Evolutionary conservation across 2,797 vertebrate genomes (phyloP).

Genomic region (Botia kubotai): DNA sequence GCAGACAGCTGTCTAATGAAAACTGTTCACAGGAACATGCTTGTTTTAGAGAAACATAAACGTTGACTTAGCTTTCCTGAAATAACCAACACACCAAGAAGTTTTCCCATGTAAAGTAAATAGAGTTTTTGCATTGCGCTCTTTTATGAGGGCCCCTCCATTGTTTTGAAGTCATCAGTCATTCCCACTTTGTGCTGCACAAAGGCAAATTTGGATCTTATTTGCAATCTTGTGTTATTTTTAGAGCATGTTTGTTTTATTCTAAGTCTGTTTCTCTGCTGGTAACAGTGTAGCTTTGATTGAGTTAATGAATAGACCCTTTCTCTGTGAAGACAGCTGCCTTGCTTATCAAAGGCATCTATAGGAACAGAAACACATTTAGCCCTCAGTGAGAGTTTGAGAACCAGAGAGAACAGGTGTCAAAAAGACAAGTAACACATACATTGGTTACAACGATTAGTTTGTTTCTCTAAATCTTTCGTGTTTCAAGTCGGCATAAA

Average conservation of each 20-base stretch:
- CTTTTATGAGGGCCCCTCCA: background rate
- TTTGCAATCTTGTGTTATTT: background rate
- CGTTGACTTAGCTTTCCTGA: conserved; percentile 61
- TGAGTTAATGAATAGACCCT: conserved; percentile 25
- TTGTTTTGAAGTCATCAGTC: conserved; percentile 22
- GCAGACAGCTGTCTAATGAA: conserved; percentile 7
- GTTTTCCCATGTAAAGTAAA: conserved; percentile 68
- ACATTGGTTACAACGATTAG: background rate
- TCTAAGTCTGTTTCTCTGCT: conserved; percentile 48
- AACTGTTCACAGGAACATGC: background rate
- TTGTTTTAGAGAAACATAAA: conserved; percentile 71
- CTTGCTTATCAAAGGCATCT: background rate
- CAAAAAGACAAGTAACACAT: background rate
- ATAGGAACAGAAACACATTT: background rate
- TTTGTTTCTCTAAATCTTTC: background rate
- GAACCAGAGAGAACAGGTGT: background rate
- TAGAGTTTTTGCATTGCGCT: conserved; percentile 26
- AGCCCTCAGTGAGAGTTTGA: background rate
- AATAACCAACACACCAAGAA: conserved; percentile 61
- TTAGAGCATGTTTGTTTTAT: conserved; percentile 1
- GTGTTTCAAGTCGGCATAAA: background rate
- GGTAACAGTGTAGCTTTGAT: conserved; percentile 51
- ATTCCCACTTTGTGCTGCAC: conserved; percentile 26
- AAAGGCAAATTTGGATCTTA: conserved; percentile 11
- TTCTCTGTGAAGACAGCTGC: conserved; percentile 15